Conservation (phyloP, 2,113 vertebrate genomes). For the Cacatua alba region DNA sequence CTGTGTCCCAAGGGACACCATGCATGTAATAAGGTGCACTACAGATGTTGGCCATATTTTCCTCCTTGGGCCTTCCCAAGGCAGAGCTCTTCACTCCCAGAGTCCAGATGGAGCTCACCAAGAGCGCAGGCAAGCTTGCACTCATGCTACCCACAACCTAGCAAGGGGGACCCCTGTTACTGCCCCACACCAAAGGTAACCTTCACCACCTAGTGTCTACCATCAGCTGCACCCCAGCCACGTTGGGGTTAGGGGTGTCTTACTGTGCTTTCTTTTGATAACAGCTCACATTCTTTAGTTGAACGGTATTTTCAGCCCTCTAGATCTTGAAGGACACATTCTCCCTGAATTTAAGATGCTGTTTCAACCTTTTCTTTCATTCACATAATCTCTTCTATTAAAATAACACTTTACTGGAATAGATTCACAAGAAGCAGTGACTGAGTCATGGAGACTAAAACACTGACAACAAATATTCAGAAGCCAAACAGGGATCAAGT, state of each 20-base stretch:
- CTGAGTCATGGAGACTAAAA: not conserved
- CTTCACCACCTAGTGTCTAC: accelerated
- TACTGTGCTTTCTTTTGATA: not conserved
- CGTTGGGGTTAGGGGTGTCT: accelerated
- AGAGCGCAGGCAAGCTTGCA: not conserved
- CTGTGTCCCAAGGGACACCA: not conserved
- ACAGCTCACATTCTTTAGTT: not conserved
- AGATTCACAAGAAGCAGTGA: not conserved
- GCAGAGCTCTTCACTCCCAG: not conserved
- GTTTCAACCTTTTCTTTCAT: not conserved
- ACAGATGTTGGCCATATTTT: not conserved
- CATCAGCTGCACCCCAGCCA: not conserved
- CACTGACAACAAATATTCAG: not conserved
- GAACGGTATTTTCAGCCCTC: not conserved
- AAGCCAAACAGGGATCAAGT: accelerated
- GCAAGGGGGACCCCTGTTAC: not conserved
- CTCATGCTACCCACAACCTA: accelerated
- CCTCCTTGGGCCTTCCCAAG: not conserved
- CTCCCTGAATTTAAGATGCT: not conserved
- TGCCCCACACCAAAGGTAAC: not conserved
- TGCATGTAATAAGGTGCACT: not conserved
- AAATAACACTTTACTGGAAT: not conserved
- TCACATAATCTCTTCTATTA: not conserved
- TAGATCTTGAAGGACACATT: not conserved
- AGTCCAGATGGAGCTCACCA: not conserved